A percentile compares a stretch with the other conserved stretches of the same genome.
Conservation (phyloP, 92 coral and sea anemone genomes). For the Heteractis magnifica region DNA sequence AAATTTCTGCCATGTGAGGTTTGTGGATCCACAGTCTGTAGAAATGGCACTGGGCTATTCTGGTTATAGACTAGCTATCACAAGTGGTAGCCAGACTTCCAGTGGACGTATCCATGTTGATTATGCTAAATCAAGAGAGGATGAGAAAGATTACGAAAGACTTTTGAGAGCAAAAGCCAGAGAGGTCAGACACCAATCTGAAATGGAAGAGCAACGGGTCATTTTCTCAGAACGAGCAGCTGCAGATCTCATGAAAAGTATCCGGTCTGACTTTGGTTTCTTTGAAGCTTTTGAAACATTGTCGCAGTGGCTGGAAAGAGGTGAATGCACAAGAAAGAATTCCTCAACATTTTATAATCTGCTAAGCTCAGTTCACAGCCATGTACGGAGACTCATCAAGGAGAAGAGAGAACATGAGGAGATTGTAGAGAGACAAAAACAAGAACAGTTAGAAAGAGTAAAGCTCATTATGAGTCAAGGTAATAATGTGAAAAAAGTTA, state of each 20-base stretch:
- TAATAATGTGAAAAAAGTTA: not conserved
- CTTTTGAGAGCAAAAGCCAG: constrained; percentile 44
- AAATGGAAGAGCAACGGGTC: constrained; percentile 14
- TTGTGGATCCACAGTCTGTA: constrained; percentile 48
- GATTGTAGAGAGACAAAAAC: constrained; percentile 67
- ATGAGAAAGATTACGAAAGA: constrained; percentile 34
- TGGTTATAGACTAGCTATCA: constrained; percentile 60
- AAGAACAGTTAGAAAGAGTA: constrained; percentile 53
- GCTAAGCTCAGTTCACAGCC: constrained; percentile 61
- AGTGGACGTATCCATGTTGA: constrained; percentile 65
- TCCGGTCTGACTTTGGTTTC: constrained; percentile 49
- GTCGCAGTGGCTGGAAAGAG: constrained; percentile 75
- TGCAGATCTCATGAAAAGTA: constrained; percentile 53
- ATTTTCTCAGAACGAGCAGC: constrained; percentile 36
- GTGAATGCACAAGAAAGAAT: constrained; percentile 71
- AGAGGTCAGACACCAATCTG: constrained; percentile 45
- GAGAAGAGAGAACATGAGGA: constrained; percentile 80
- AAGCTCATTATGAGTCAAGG: constrained; percentile 67
- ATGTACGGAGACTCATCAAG: constrained; percentile 59
- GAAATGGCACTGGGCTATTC: constrained; percentile 69
- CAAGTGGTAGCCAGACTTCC: constrained; percentile 45
- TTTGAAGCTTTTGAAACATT: constrained; percentile 51
- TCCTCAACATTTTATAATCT: constrained; percentile 66
- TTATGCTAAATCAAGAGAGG: constrained; percentile 55
- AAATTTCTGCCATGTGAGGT: constrained; percentile 60